Conservation (phyloP, 1,140 invertebrate species). For the Varroa destructor region DNA sequence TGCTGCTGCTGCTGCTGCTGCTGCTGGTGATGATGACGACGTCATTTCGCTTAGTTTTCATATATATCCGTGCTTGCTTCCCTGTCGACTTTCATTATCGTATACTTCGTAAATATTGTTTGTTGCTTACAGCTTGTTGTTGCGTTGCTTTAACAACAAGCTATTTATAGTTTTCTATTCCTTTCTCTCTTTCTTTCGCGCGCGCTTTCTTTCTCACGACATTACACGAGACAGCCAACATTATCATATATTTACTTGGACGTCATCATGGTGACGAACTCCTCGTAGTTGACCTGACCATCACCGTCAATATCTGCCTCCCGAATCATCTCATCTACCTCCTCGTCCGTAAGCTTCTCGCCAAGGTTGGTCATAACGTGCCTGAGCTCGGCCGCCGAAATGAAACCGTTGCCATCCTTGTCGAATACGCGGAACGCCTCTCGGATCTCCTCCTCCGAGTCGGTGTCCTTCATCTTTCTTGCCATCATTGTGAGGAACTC, state of each 20-base stretch:
- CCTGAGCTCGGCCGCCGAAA: constrained; percentile 83
- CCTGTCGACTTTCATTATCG: no score
- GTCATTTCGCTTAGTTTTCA: no score
- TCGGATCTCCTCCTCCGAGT: constrained; percentile 94
- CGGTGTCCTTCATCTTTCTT: constrained; percentile 96
- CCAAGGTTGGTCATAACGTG: constrained; percentile 98
- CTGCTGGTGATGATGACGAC: no score
- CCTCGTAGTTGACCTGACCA: constrained; percentile 97
- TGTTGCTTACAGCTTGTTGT: no score
- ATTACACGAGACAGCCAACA: no score
- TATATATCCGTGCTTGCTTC: no score
- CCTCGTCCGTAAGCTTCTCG: constrained; percentile 94
- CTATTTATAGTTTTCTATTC: no score
- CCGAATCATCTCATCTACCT: constrained; percentile 95
- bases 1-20: no score
- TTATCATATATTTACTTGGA: constrained; percentile 61
- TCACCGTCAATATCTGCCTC: constrained; percentile 97
- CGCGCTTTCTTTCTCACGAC: no score
- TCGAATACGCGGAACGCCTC: constrained; percentile 98
- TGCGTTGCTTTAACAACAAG: no score
- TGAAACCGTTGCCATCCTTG: constrained; percentile 94
- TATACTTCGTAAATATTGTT: no score
- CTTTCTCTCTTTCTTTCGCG: no score
- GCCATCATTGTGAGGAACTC: constrained; percentile 99
- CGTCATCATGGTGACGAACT: constrained; percentile 98